phyloP scores from a whole-genome alignment of 2,113 vertebrate species.

The Nestor notabilis region DNA sequence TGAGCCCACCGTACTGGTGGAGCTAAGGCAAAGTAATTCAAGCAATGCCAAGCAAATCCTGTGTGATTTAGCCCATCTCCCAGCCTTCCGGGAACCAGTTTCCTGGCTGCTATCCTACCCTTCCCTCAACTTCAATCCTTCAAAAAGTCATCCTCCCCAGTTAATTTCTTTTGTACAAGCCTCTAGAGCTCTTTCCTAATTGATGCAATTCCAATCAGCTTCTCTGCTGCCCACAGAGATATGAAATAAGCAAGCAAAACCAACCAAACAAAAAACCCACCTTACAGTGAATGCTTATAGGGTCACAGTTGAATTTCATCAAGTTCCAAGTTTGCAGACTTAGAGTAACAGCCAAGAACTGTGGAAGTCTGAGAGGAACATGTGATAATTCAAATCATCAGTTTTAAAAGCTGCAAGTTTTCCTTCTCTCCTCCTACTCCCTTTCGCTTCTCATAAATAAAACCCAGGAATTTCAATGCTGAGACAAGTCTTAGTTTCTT shows the following conservation, averaged over 20 bases:
- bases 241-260: not conserved
- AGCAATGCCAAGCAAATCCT: not conserved
- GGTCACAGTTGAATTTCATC: not conserved
- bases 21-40: constrained; percentile 25
- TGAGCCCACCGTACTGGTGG: not conserved
- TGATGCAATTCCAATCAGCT: not conserved
- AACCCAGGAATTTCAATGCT: not conserved
- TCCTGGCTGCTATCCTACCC: not conserved
- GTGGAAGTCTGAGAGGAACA: not conserved
- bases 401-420: not conserved
- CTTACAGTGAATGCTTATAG: not conserved
- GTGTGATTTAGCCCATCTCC: constrained; percentile 2
- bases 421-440: not conserved
- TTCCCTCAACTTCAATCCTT: not conserved
- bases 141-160: not conserved
- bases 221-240: not conserved
- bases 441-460: not conserved
- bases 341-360: not conserved
- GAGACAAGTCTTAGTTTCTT: not conserved
- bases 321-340: not conserved
- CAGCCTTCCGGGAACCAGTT: not conserved
- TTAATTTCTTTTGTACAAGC: not conserved
- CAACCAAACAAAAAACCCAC: not conserved
- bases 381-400: not conserved
- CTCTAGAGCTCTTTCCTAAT: not conserved